Conservation (phyloP, 2,888 invertebrate genomes). For the Pollenia angustigena region DNA sequence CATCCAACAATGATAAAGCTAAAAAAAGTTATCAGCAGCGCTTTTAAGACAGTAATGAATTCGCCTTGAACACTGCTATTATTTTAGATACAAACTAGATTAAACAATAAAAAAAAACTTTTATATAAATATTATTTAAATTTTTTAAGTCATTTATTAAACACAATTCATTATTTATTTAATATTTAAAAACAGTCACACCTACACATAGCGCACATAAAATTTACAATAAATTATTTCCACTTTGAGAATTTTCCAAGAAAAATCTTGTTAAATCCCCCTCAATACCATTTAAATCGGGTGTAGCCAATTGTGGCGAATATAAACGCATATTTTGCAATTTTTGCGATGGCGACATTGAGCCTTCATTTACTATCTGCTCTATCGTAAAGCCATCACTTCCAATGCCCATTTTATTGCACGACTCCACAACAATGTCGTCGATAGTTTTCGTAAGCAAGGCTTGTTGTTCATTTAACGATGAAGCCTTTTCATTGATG, state of each 20-base stretch:
- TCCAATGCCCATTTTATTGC: slow-evolving; percentile 82
- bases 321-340: slow-evolving; percentile 88
- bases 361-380: slow-evolving; percentile 80
- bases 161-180: not conserved
- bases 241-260: slow-evolving; percentile 64
- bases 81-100: too few species aligned
- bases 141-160: too few species aligned
- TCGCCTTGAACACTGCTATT: too few species aligned
- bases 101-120: too few species aligned
- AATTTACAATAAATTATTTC: slow-evolving; percentile 63
- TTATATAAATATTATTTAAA: too few species aligned
- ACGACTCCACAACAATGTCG: slow-evolving; percentile 83
- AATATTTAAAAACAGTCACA: not conserved
- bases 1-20: too few species aligned
- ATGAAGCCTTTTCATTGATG: slow-evolving; percentile 64
- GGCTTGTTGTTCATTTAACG: slow-evolving; percentile 78
- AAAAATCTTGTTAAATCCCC: slow-evolving; percentile 74
- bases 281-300: slow-evolving; percentile 63
- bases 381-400: slow-evolving; percentile 75
- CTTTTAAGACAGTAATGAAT: too few species aligned
- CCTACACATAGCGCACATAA: not conserved
- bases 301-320: slow-evolving; percentile 79
- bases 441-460: slow-evolving; percentile 81
- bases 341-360: slow-evolving; percentile 88
- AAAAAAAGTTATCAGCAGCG: too few species aligned